Evolutionary conservation across 2,797 vertebrate species (phyloP), one percentile per base, ranked within the genome.

Genomic region (Orestias chungarensis): DNA sequence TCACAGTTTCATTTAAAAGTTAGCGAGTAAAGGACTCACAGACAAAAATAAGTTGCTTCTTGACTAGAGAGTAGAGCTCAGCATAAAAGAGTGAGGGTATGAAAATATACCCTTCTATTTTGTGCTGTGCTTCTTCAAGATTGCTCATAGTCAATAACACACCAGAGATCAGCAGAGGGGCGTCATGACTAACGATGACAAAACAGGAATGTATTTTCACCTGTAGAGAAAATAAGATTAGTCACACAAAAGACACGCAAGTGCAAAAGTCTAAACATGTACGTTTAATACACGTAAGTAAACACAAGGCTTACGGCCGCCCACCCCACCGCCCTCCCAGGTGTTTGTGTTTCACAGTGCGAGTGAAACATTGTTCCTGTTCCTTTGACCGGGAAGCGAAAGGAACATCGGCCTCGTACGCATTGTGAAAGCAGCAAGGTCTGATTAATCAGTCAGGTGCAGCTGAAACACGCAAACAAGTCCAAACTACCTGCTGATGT

Each of bases 401-500:
- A 77, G 70, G 49, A 68, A 81, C 66, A 76, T 6, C 11, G 44
- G 62, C 59, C n/a, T 80, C 61, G 57, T 42, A 46, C 67, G 61
- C 17, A 71, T 70, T 61, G 61, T 68, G 20, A 76, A 62, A 38
- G n/a, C 78, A 68, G 57, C 18, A 20, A 83, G 76, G 74, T 78
- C 80, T 73, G 71, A 82, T 85, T 81, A 90, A 83, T 90, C 82
- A 89, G 79, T 78, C 80, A 91, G 84, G 86, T 74, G 71, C 79
- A 78, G 29, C 73, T 31, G 73, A 82, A 68, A 61, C 18, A 76
- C 70, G 81, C 79, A 92, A 92, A 92, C 88, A 94, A 90, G 90
- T 91, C 80, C 86, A 91, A 92, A 92, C 86, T 90, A 71, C 76
- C 66, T 85, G 86, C 90, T 90, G 83, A 78, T 79, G 81, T 75